Base-by-base conservation (phyloP, 2,797 vertebrate species). In the Acanthis flammea region DNA sequence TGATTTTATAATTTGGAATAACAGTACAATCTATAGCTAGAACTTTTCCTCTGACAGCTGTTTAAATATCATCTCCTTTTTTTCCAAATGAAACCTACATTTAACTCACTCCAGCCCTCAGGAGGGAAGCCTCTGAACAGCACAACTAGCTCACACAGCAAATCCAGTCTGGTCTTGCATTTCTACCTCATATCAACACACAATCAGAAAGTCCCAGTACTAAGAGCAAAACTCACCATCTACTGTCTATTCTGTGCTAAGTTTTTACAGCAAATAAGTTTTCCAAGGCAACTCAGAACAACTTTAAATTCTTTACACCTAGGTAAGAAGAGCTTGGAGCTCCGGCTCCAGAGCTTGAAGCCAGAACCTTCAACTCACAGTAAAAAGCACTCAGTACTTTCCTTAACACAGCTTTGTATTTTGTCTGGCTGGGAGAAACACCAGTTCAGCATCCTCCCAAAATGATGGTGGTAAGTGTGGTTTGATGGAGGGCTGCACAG, bases 201-300 rank as follows among this genome's bases (percentile, higher is more conserved):
- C 11, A 75, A 24, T 39, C 72, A 76, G 75, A 50, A 66, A 67
- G 14, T 19, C 51, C 35, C 61, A 71, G 51, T 8, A 50, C 31
- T 16, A 75, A n/a, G 24, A 84, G 30, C 27, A 87, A 47, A 72
- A 81, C 25, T 42, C 57, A 31, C 78, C 30, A 19, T 15, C 68
- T 75, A 14, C 25, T 24, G 9, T 55, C 73, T 84, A 31, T 50
- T 81, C 68, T 76, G 44, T 76, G 61, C 62, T 77, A 79, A n/a
- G 31, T 14, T 86, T 92, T 88, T 19, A 79, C 51, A 86, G 72
- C 61, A 74, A 92, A 8, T 84, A 89, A 23, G 33, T 84, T 86
- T 93, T 76, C 75, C 78, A 95, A 95, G 63, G 81, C 86, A 92
- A 74, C 45, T 73, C 71, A 66, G 82, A 88, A 14, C 67, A 75